phyloP scores from a whole-genome alignment of 2,888 invertebrate genomes.

The Ligdia adustata region DNA sequence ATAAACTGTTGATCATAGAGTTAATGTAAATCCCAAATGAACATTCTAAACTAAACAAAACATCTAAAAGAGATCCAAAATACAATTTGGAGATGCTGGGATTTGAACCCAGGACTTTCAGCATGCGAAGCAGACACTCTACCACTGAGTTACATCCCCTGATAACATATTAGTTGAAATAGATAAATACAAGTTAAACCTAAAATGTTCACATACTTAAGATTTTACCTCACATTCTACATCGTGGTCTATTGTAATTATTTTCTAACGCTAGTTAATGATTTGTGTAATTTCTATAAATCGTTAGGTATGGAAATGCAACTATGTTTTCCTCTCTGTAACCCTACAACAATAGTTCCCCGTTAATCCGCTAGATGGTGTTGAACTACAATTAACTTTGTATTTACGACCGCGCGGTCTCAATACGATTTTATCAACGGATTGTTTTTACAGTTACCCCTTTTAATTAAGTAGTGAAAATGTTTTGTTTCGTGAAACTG shows the following conservation, averaged over 20 bases:
- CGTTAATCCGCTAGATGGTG: constrained; percentile 58
- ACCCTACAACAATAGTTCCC: constrained; percentile 23
- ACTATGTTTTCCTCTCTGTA: not conserved
- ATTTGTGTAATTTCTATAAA: too few relatives aligned
- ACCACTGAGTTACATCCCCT: constrained; percentile 82
- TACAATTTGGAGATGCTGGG: constrained; percentile 82
- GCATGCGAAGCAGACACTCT: constrained; percentile 87
- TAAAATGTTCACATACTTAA: not conserved
- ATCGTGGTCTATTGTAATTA: too few relatives aligned
- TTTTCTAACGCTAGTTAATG: too few relatives aligned
- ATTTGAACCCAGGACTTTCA: constrained; percentile 87
- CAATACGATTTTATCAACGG: constrained; percentile 42
- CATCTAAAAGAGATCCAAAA: constrained; percentile 32
- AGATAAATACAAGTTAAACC: constrained; percentile 26
- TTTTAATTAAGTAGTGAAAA: constrained; percentile 69
- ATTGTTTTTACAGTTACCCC: constrained; percentile 67
- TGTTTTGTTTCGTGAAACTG: constrained; percentile 41
- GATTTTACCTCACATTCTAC: too few relatives aligned
- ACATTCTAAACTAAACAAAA: too few relatives aligned
- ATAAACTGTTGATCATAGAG: too few relatives aligned
- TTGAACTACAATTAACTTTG: constrained; percentile 47
- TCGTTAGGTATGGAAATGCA: too few relatives aligned
- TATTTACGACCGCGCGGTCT: constrained; percentile 37
- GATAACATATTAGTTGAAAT: accelerated
- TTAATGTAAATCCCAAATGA: too few relatives aligned